Evolutionary conservation across 2,888 invertebrate genomes (phyloP).

Genomic region (Teleiodes luculella): DNA sequence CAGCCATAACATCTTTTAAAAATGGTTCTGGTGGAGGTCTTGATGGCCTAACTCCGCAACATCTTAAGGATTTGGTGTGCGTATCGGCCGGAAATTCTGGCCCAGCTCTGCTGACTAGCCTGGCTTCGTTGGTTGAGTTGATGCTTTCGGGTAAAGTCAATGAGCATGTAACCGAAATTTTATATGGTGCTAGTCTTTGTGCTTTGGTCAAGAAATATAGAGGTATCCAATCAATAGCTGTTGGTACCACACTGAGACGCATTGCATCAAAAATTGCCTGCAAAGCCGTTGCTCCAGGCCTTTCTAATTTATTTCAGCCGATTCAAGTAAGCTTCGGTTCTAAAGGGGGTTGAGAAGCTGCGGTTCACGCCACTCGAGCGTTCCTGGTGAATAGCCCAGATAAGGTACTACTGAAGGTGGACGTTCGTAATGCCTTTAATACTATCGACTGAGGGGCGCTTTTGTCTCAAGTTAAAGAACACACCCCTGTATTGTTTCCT

Average conservation of each 20-base stretch:
- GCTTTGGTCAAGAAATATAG: conserved; percentile 7
- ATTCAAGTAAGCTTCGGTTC: conserved; percentile 2
- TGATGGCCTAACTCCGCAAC: conserved; percentile 3
- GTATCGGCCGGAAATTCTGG: not conserved
- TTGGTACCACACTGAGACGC: not conserved
- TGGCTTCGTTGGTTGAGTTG: not conserved
- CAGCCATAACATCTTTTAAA: not conserved
- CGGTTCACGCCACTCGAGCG: no score
- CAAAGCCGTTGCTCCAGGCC: not conserved
- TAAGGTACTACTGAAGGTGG: not conserved
- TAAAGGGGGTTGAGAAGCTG: not conserved
- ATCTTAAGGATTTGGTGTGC: conserved; percentile 2
- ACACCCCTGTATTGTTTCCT: not conserved
- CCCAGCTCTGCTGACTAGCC: not conserved
- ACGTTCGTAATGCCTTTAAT: conserved; percentile 2
- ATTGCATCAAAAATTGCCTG: not conserved
- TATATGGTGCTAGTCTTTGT: no score
- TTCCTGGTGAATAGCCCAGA: not conserved
- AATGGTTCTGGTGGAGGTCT: not conserved
- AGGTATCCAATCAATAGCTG: conserved; percentile 1
- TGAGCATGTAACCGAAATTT: not conserved
- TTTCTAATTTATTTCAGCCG: not conserved
- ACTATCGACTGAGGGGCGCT: not conserved
- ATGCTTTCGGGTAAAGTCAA: not conserved
- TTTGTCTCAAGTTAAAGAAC: no score